phyloP scores from a whole-genome alignment of 2,797 vertebrate species.

The Falco cherrug region DNA sequence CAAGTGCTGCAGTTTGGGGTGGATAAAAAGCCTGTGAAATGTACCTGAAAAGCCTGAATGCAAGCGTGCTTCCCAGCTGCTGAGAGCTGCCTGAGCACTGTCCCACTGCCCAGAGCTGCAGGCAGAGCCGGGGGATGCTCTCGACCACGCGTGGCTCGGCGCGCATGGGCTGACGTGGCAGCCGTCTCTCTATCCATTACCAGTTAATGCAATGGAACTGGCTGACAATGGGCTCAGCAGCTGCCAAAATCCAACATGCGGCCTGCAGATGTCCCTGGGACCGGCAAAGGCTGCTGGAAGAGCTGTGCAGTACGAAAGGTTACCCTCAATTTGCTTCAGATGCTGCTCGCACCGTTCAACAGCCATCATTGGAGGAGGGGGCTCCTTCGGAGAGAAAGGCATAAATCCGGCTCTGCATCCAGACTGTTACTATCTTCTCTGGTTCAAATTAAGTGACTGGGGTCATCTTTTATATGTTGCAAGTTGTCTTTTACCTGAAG shows the following conservation, averaged over 20 bases:
- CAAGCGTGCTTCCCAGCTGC: fast-evolving
- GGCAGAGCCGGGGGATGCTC: neutral
- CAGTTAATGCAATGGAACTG: constrained; percentile 50
- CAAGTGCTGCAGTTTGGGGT: neutral
- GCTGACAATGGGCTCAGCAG: constrained; percentile 55
- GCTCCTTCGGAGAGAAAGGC: neutral
- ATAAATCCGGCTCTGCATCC: constrained; percentile 44
- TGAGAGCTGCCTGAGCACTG: fast-evolving
- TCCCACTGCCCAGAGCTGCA: fast-evolving
- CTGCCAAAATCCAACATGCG: constrained; percentile 72
- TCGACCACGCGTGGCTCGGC: neutral
- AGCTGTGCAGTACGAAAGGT: constrained; percentile 32
- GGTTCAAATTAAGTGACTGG: constrained; percentile 65
- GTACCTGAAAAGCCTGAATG: fast-evolving
- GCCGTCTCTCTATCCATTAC: neutral
- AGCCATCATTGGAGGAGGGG: constrained; percentile 18
- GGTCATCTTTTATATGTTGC: constrained; percentile 18
- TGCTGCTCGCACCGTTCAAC: constrained; percentile 36
- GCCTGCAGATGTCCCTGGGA: constrained; percentile 70
- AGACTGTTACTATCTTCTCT: constrained; percentile 37
- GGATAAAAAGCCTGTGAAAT: fast-evolving
- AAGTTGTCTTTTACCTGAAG: constrained; percentile 58
- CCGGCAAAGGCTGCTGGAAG: constrained; percentile 45
- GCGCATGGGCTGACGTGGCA: neutral
- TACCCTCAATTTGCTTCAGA: constrained; percentile 66